Base-by-base conservation (phyloP, 2,888 invertebrate species). In the Caenorhabditis parvicauda region DNA sequence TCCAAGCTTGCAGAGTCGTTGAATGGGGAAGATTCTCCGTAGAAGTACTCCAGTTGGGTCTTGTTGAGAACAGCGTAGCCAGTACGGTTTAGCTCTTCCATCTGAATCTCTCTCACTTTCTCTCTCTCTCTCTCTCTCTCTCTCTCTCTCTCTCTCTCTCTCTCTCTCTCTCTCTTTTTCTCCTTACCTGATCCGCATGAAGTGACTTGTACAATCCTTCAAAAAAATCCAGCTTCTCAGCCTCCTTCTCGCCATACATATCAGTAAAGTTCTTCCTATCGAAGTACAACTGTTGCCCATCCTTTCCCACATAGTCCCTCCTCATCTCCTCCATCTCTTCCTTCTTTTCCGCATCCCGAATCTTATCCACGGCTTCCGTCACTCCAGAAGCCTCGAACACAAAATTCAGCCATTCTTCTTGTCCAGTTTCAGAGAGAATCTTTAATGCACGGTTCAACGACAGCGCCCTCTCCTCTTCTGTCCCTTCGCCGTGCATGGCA, bases 331-430 rank as follows among this genome's bases (percentile, higher is more conserved):
- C 57, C 5, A 37, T 46, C 28, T 69, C 68, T 27, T 62, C 60
- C 12, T 65, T 52, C 19, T 47, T 24, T 35, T 65, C 59, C 9
- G 39, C 50, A 9, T 32, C 48, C 39, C 59, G 60, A 38, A 71
- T 49, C 29, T 45, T 50, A 1, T 54, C 46, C 7, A 72, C 68
- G 14, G 67, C 66, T 45, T 72, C 72, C 0, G 61, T 56, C 3
- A 72, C 70, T 28, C 77, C 79, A 32, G 76, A 68, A 5, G 76
- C 77, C 56, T 79, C 79, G 29, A 79, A 60, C 22, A 79, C 72
- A 38, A 79, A 72, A 29, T 79, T 73, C 49, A 79, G 61, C 79
- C 76, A 79, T 39, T 72, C 70, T 25, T 77, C 59, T 42, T 65
- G 62, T 17, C 64, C 61, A 2, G 56, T 62, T 21, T 55, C 52